Conservation (phyloP, 1,140 invertebrate genomes). For the Streblospio benedicti region DNA sequence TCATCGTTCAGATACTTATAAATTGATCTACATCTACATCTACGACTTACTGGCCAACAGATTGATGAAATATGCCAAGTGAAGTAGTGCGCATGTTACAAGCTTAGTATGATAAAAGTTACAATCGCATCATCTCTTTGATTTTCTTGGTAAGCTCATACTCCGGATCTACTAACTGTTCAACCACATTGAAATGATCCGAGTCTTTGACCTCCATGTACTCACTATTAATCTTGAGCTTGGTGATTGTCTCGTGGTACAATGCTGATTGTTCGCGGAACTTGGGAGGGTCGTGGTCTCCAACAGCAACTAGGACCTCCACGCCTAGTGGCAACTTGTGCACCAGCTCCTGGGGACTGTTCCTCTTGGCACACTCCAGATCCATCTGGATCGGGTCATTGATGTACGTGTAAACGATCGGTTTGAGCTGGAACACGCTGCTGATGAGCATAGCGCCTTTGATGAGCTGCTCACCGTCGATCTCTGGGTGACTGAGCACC, state of each 20-base stretch:
- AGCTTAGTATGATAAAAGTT: too few species aligned
- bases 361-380: conserved; percentile 26
- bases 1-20: too few species aligned
- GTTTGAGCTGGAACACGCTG: conserved; percentile 36
- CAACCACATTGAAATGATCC: conserved; percentile 34
- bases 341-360: conserved; percentile 28
- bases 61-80: too few species aligned
- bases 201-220: conserved; percentile 25
- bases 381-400: conserved; percentile 35
- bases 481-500: conserved; percentile 25
- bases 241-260: too few species aligned
- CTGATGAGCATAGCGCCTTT: conserved; percentile 36
- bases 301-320: conserved; percentile 30
- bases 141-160: conserved; percentile 24
- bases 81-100: too few species aligned
- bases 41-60: too few species aligned
- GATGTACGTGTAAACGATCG: conserved; percentile 31
- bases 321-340: conserved; percentile 19
- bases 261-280: too few species aligned
- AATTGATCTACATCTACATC: too few species aligned
- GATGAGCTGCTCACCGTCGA: conserved; percentile 22
- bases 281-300: conserved; percentile 30
- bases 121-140: too few species aligned
- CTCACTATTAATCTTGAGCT: too few species aligned
- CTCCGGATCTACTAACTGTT: conserved; percentile 19